A percentile compares a stretch with the other conserved stretches of the same genome.
phyloP scores from a whole-genome alignment of 2,888 invertebrate species.

The Stomorhina lunata region DNA sequence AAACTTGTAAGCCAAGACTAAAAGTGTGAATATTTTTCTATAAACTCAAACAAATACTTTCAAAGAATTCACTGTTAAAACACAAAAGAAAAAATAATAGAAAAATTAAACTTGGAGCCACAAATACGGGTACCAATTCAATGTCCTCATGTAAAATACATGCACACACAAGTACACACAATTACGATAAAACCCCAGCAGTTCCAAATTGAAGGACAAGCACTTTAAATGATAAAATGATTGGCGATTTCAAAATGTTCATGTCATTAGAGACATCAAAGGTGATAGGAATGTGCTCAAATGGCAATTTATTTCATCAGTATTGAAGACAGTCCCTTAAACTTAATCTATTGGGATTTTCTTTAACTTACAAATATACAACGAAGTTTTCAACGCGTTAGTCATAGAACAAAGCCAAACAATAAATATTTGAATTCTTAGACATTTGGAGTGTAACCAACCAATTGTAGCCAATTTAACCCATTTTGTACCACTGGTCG shows the following conservation, averaged over 20 bases:
- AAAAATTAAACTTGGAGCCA: constrained; percentile 32
- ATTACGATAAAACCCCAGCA: no score
- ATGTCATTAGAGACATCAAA: no score
- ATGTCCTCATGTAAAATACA: constrained; percentile 18
- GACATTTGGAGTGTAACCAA: constrained; percentile 3
- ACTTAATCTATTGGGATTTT: no score
- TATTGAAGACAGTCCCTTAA: no score
- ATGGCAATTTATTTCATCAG: no score
- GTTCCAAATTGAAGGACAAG: no score
- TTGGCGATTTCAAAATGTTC: no score
- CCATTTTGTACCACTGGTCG: no score
- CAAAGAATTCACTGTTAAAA: neutral
- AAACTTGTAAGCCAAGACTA: neutral
- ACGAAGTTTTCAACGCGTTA: constrained; percentile 32
- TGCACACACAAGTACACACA: neutral
- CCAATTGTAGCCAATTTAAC: constrained; percentile 9
- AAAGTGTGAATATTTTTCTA: neutral
- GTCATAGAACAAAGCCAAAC: constrained; percentile 38
- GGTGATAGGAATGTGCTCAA: no score
- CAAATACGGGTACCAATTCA: constrained; percentile 52
- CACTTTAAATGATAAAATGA: no score
- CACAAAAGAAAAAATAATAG: neutral
- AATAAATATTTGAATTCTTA: constrained; percentile 34
- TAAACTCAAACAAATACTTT: neutral
- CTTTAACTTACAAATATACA: constrained; percentile 5